Conservation (phyloP, 53 echinoderm and acorn worm genomes). For the Echinarachnius parma region DNA sequence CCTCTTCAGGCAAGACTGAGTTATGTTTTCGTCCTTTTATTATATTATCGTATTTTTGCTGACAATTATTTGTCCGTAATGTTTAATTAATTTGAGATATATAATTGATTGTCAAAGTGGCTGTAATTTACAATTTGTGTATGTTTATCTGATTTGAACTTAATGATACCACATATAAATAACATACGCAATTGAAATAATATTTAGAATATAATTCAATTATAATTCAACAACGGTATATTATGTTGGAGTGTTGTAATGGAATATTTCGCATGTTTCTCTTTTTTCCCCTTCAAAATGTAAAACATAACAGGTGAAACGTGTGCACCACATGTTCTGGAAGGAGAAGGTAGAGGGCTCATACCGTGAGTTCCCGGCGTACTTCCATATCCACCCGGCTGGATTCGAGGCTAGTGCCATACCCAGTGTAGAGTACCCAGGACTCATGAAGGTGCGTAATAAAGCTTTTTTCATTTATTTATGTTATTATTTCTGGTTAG, state of each 20-base stretch:
- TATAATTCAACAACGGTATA: background rate
- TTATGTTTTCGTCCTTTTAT: background rate
- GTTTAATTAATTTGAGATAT: background rate
- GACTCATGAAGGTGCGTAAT: conserved; percentile 10
- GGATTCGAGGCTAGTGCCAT: background rate
- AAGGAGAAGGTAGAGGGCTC: conserved; percentile 7
- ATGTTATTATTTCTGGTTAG: no score
- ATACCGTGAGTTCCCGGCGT: conserved; percentile 14
- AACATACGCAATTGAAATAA: no score
- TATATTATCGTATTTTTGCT: background rate
- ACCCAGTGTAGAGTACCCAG: conserved; percentile 12
- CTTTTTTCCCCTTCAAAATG: background rate
- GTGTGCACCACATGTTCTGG: conserved; percentile 22
- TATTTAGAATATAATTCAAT: no score
- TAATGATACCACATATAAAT: no score
- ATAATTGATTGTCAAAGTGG: background rate
- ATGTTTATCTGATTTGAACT: no score
- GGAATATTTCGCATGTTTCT: background rate
- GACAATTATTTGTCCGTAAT: no score
- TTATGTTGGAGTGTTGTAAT: no score
- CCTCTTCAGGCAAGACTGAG: background rate
- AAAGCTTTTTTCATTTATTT: no score
- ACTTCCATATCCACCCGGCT: background rate
- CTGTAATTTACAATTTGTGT: no score
- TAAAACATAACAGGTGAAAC: background rate